Percentiles rank a stretch among this genome's conserved stretches.
These are phyloP conservation scores for Trochalopteron elliotii DNA, from an alignment of 2,113 vertebrate species.

Conservation along the genomic window DNA sequence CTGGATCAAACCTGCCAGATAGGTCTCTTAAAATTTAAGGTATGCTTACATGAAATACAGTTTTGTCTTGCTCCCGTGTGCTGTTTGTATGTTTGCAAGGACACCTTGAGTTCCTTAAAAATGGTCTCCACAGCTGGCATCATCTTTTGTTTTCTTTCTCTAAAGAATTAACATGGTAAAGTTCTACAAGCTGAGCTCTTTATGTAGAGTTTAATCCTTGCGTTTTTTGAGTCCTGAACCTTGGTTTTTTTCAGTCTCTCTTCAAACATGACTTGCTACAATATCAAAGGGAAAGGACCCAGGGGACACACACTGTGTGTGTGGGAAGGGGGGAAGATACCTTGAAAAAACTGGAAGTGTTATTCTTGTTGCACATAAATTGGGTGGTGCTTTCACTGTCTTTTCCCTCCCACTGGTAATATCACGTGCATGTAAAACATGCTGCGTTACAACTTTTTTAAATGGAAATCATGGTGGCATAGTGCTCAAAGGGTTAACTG, in stretches of 20 bases:
- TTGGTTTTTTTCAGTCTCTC: background rate
- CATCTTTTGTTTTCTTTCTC: background rate
- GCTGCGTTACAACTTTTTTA: background rate
- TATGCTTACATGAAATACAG: background rate
- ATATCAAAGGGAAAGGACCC: background rate
- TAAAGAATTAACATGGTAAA: background rate
- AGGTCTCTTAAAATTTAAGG: background rate
- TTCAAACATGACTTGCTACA: background rate
- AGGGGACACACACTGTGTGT: background rate
- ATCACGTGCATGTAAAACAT: slow-evolving; percentile 36
- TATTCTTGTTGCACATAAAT: slow-evolving; percentile 59
- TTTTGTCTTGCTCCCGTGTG: slow-evolving; percentile 46
- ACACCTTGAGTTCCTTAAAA: slow-evolving; percentile 27
- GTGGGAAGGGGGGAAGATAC: background rate
- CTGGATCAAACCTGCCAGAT: background rate
- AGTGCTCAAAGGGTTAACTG: slow-evolving; percentile 71
- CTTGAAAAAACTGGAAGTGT: slow-evolving; percentile 67
- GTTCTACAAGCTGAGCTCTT: background rate
- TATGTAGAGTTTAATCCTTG: background rate
- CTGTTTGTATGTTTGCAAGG: background rate
- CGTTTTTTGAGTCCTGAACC: background rate
- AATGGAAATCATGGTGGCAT: slow-evolving; percentile 61
- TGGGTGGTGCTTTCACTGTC: slow-evolving; percentile 47
- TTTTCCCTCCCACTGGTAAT: background rate
- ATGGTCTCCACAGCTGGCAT: slow-evolving; percentile 7